Evolutionary conservation across 2,888 invertebrate genomes (phyloP), one percentile per base, ranked within the genome.

Genomic region (Dascillus cervinus): DNA sequence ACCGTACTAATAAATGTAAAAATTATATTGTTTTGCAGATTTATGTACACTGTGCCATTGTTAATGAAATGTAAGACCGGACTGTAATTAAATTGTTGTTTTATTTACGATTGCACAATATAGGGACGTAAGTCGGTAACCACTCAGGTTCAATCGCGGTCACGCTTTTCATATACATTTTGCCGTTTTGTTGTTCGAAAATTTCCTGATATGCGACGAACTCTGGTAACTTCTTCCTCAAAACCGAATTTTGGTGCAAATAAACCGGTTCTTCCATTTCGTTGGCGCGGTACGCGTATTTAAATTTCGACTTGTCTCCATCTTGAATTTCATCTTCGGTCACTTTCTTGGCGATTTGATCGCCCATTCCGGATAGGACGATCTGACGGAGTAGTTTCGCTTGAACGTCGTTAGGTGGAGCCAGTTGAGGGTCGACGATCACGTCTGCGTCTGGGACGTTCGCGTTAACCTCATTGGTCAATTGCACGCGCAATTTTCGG

Each of bases 171-270:
- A 88, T 81, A 34, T 83, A 81, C 70, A 83, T 79, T 62, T 82
- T 86, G 36, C 77, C 76, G 1, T 68, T 61, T n/a, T n/a, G n/a
- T n/a, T n/a, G n/a, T 62, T 96, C 91, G 48, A 85, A 85, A 20
- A 92, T 62, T 62, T 95, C 90, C 58, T 95, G 94, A 65, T 87
- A 97, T 10, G 95, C 77, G 14, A 98, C 78, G 80, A 84, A 98
- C 46, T 91, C 85, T 0, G 94, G 92, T 31, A 78, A 70, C 22
- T 74, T 71, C 56, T 75, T 79, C 29, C 72, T 75, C 6, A 92
- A 70, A 12, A 87, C 86, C 4, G 84, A 92, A 8, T 73, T 75
- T 0, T 82, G 80, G 56, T 95, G 94, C 37, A 98, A 73, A 54
- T 84, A 92, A 0, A 92, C 91, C 0, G 88, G 87, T 11, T 92